Conservation (phyloP, 2,113 vertebrate species). For the Oncorhynchus gorbuscha region DNA sequence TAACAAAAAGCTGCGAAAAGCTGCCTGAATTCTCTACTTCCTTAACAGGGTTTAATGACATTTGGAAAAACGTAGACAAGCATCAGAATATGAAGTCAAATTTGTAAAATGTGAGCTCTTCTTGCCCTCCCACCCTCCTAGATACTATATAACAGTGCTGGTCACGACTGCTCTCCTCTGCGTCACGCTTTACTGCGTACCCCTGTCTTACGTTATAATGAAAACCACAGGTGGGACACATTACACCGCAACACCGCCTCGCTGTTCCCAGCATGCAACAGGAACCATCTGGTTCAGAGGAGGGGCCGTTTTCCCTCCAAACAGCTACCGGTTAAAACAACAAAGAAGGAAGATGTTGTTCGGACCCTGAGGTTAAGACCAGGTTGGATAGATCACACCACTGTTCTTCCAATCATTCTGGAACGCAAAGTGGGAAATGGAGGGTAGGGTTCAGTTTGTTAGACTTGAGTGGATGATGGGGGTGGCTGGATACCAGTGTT, state of each 20-base stretch:
- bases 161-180: conserved; percentile 59
- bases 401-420: conserved; percentile 65
- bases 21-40: too few species aligned
- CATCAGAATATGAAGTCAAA: too few species aligned
- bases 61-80: too few species aligned
- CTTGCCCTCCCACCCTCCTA: not conserved
- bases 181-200: conserved; percentile 59
- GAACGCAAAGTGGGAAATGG: conserved; percentile 73
- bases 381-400: conserved; percentile 51
- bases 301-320: conserved; percentile 45
- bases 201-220: conserved; percentile 73
- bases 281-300: conserved; percentile 75
- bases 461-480: conserved; percentile 34
- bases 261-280: conserved; percentile 73
- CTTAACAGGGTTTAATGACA: too few species aligned
- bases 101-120: too few species aligned
- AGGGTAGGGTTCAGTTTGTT: conserved; percentile 40
- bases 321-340: conserved; percentile 55
- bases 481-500: conserved; percentile 42
- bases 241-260: conserved; percentile 66
- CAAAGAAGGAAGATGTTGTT: conserved; percentile 71
- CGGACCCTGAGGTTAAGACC: conserved; percentile 50
- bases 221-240: conserved; percentile 76
- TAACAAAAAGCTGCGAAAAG: too few species aligned
- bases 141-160: conserved; percentile 46